Evolutionary conservation across 1,140 invertebrate species (phyloP).

Genomic region (Drosophila tristis): DNA sequence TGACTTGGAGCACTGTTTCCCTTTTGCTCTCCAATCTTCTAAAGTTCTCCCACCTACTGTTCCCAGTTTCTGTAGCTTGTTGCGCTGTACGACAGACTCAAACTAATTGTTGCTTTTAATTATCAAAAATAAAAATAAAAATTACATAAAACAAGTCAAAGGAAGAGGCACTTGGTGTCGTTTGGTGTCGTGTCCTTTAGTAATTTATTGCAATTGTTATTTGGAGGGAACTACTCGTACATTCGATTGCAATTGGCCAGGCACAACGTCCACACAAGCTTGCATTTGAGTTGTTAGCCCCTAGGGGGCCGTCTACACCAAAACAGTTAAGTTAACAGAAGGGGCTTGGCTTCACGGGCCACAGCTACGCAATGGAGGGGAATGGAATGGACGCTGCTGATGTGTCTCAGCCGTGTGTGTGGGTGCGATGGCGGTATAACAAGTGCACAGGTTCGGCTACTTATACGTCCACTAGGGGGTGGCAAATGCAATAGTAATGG

Average conservation of each 20-base stretch:
- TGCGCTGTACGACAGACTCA: too few relatives aligned
- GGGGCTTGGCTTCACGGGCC: neutral
- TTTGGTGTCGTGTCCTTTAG: conserved; percentile 32
- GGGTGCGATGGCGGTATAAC: conserved; percentile 45
- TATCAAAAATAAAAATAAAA: conserved; percentile 12
- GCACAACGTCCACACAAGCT: conserved; percentile 54
- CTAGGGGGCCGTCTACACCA: neutral
- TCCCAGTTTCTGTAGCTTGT: too few relatives aligned
- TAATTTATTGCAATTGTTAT: conserved; percentile 30
- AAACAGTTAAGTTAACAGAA: too few relatives aligned
- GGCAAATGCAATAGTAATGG: conserved; percentile 66
- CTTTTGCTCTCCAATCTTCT: neutral
- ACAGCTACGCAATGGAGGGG: conserved; percentile 4
- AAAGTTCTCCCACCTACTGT: too few relatives aligned
- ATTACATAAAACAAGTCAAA: neutral
- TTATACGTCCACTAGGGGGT: conserved; percentile 41
- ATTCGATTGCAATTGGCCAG: conserved; percentile 37
- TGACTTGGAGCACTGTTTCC: neutral
- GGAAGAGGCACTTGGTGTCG: neutral
- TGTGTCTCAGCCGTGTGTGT: conserved; percentile 39
- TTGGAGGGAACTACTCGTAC: conserved; percentile 15
- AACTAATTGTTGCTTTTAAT: conserved; percentile 22
- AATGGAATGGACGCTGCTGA: conserved; percentile 35
- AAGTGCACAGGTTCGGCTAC: conserved; percentile 38
- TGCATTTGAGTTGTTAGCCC: conserved; percentile 21